phyloP scores from a whole-genome alignment of 1,140 invertebrate species.

The Drosophila bocki region DNA sequence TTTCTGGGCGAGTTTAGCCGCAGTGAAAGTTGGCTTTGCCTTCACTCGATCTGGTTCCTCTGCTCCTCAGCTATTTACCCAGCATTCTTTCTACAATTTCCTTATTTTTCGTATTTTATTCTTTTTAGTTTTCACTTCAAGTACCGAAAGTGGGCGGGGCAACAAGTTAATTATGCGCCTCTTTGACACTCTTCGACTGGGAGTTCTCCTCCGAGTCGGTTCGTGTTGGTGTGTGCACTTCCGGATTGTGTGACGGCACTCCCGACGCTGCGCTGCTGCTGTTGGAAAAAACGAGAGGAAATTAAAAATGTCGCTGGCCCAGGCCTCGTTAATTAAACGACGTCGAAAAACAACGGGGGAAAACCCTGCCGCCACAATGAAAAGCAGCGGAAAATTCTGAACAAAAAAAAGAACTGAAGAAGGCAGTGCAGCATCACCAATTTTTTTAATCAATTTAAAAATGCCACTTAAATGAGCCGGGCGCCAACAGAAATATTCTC shows the following conservation, averaged over 20 bases:
- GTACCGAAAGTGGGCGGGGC: constrained; percentile 56
- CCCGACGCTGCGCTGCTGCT: constrained; percentile 40
- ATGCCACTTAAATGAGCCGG: constrained; percentile 62
- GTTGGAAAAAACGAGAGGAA: constrained; percentile 50
- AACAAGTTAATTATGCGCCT: constrained; percentile 79
- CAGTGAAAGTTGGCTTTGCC: constrained; percentile 71
- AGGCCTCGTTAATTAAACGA: constrained; percentile 71
- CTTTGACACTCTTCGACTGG: constrained; percentile 44
- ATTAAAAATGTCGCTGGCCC: constrained; percentile 74
- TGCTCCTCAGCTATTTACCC: constrained; percentile 21
- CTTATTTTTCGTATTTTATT: constrained; percentile 8
- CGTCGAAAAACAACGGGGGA: constrained; percentile 23
- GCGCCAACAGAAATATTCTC: constrained; percentile 61
- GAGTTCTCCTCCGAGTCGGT: constrained; percentile 1
- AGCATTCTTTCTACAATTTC: constrained; percentile 9
- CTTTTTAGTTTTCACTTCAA: constrained; percentile 43
- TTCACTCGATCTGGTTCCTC: constrained; percentile 1
- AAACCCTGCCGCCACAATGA: constrained; percentile 11
- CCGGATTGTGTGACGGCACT: constrained; percentile 69
- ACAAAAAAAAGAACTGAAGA: constrained; percentile 38
- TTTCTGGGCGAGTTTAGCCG: constrained; percentile 67
- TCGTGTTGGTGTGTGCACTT: constrained; percentile 47
- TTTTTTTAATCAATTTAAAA: constrained; percentile 82
- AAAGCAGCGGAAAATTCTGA: constrained; percentile 23
- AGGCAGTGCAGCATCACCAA: constrained; percentile 25